A percentile compares a stretch with the other conserved stretches of the same genome.
Evolutionary conservation across 2,797 vertebrate species (phyloP).

Genomic region (Molossus molossus): DNA sequence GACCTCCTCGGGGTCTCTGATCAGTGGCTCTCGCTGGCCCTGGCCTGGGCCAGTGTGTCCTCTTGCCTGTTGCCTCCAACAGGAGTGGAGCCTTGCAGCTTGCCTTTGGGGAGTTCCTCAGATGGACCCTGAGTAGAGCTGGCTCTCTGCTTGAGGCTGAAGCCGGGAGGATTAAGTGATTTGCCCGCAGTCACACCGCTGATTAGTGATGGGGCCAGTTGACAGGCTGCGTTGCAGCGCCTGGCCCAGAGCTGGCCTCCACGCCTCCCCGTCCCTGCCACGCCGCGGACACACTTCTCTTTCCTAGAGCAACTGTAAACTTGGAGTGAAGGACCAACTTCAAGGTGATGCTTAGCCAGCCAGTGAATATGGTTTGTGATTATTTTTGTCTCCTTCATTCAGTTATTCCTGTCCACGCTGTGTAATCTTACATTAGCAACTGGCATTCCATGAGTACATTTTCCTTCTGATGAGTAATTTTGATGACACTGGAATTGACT

Average conservation of each 20-base stretch:
- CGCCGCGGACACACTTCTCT: background rate
- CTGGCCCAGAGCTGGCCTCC: background rate
- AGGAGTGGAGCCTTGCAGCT: background rate
- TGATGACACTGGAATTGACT: background rate
- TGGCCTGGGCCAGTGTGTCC: background rate
- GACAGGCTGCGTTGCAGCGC: background rate
- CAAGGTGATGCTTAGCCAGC: background rate
- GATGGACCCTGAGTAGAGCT: background rate
- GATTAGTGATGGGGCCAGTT: conserved; percentile 54
- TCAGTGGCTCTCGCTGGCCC: accelerated
- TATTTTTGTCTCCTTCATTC: background rate
- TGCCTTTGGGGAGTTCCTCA: background rate
- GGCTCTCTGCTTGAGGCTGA: background rate
- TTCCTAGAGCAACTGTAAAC: background rate
- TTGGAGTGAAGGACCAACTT: background rate
- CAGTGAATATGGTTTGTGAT: background rate
- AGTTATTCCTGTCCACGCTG: background rate
- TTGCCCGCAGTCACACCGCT: background rate
- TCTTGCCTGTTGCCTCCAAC: background rate
- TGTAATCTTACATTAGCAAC: background rate
- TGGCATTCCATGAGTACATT: background rate
- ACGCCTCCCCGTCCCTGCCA: background rate
- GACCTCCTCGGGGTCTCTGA: background rate
- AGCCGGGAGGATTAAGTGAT: conserved; percentile 31
- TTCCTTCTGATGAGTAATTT: conserved; percentile 49